Percentiles rank a stretch among this genome's conserved stretches.
These are phyloP conservation scores for Salminus brasiliensis DNA, from an alignment of 2,113 vertebrate genomes.

Conservation along the genomic window DNA sequence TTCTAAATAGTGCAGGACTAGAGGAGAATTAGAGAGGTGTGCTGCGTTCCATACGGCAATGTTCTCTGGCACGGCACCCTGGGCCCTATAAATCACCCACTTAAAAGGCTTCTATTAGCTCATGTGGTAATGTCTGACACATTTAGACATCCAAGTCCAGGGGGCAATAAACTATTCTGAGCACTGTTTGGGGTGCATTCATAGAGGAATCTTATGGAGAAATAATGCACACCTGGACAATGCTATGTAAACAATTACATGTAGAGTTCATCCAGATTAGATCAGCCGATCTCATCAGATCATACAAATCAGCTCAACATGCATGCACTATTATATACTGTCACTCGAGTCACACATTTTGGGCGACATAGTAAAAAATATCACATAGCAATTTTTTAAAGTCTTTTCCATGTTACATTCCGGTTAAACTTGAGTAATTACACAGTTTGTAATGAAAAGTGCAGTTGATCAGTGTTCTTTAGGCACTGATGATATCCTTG, in stretches of 20 bases:
- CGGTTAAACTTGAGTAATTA: too few species aligned
- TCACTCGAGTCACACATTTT: too few species aligned
- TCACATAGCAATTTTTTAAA: too few species aligned
- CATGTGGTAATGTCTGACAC: constrained; percentile 36
- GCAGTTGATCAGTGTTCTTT: too few species aligned
- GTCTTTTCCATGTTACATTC: too few species aligned
- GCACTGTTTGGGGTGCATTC: constrained; percentile 11
- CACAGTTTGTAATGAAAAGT: too few species aligned
- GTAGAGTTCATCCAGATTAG: too few species aligned
- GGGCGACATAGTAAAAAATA: too few species aligned
- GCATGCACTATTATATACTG: too few species aligned
- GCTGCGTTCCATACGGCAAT: not conserved
- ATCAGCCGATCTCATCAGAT: too few species aligned
- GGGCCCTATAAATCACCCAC: constrained; percentile 21
- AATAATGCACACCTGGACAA: not conserved
- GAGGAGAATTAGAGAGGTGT: constrained; percentile 32
- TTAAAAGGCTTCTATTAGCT: constrained; percentile 41
- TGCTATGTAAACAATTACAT: not conserved
- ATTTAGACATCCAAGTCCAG: constrained; percentile 18
- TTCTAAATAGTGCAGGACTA: constrained; percentile 29
- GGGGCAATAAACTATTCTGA: constrained; percentile 22
- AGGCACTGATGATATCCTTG: too few species aligned
- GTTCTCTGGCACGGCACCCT: constrained; percentile 18
- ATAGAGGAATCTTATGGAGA: constrained; percentile 11
- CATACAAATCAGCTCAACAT: too few species aligned